Evolutionary conservation across 1,140 invertebrate genomes (phyloP), one percentile per base, ranked within the genome.

Genomic region (Daktulosphaira vitifoliae): DNA sequence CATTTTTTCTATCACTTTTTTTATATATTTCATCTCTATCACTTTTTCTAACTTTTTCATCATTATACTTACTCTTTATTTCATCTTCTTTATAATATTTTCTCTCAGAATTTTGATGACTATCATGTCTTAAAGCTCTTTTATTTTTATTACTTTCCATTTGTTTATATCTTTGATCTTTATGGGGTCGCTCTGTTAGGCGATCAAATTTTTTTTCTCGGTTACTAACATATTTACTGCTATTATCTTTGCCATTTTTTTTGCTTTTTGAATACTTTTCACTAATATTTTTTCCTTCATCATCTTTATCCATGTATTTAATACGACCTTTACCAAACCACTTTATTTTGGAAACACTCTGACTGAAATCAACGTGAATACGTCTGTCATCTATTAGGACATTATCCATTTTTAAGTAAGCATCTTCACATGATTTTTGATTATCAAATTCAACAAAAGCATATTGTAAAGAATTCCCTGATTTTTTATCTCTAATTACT

Each of bases 401-500:
- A 79, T 99, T 99, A 72, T 98, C 96, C 97, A 99, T 99, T 80
- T 99, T 99, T 71, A 99, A 96, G 78, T 94, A 99, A 3, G 97
- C 97, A 69, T 92, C 88, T 79, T 99, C 97, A 79, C 96, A 99
- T 9, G 94, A 84, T 74, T 96, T 86, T 70, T 88, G 84, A 68
- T 96, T 87, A 67, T 89, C 90, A 81, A 99, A 99, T 76, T 99
- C 97, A 69, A 99, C 92, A 74, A 99, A 99, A 3, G 95, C 97
- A 77, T 99, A 99, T 72, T 99, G 96, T 52, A 99, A 78, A 0
- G 96, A 99, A 73, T 98, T 93, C 8, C 88, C 87, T 2, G 90
- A 88, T 72, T 92, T 89, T 67, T 87, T 84, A 75, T 99, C 96
- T 74, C 90, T 81, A 67, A 99, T 98, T 1, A 99, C 91, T 82